Evolutionary conservation across 1,140 invertebrate species (phyloP).

Genomic region (Lucilia cuprina): DNA sequence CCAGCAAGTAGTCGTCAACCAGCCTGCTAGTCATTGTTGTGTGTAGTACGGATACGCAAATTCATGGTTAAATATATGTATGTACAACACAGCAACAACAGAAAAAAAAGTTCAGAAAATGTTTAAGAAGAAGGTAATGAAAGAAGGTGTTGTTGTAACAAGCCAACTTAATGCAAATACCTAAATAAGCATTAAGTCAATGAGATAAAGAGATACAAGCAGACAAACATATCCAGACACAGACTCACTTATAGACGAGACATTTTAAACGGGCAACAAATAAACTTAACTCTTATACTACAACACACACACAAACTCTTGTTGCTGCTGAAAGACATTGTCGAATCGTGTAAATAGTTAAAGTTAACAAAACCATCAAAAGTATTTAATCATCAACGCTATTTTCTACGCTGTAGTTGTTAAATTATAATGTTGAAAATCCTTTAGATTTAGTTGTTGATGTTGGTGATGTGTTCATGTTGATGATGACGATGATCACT

Average conservation of each 20-base stretch:
- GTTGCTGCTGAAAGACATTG: neutral
- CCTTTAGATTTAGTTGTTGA: neutral
- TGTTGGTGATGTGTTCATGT: too few relatives aligned
- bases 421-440: neutral
- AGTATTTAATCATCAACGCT: constrained; percentile 11
- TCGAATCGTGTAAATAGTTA: constrained; percentile 7
- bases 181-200: constrained; percentile 12
- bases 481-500: too few relatives aligned
- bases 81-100: neutral
- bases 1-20: neutral
- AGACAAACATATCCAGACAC: neutral
- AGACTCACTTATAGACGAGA: neutral
- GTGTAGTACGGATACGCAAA: neutral
- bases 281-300: neutral
- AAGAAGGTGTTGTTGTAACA: neutral
- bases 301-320: neutral
- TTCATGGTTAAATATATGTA: neutral
- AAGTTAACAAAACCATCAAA: constrained; percentile 7
- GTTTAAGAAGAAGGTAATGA: neutral
- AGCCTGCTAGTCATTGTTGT: neutral
- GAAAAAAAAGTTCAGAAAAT: neutral
- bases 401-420: neutral
- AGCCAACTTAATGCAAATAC: constrained; percentile 14
- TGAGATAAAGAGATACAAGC: neutral
- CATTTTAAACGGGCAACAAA: neutral